Evolutionary conservation across 2,797 vertebrate genomes (phyloP).

Genomic region (Epinephelus malabaricus): DNA sequence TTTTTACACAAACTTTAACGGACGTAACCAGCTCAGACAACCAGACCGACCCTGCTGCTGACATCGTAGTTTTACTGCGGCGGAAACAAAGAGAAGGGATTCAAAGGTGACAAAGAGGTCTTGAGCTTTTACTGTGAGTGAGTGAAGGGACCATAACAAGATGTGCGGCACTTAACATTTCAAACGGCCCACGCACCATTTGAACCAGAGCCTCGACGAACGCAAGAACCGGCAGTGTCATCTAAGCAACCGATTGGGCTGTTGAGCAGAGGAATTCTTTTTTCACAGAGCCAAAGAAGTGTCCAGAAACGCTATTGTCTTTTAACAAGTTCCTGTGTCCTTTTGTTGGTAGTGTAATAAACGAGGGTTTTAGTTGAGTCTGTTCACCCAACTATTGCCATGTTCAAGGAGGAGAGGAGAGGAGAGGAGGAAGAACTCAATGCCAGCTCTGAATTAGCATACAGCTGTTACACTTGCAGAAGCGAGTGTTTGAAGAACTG

Average conservation of each 20-base stretch:
- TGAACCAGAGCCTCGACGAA: conserved; percentile 26
- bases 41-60: conserved; percentile 17
- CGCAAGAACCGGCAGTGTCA: conserved; percentile 7
- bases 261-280: conserved; percentile 45
- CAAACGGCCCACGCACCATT: conserved; percentile 41
- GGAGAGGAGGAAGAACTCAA: conserved; percentile 6
- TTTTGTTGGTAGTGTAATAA: conserved; percentile 16
- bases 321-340: conserved; percentile 34
- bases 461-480: conserved; percentile 35
- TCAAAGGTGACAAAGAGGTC: conserved; percentile 53
- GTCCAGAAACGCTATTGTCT: conserved; percentile 44
- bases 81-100: conserved; percentile 27
- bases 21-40: conserved; percentile 13
- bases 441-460: conserved; percentile 30
- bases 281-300: conserved; percentile 36
- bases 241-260: conserved; percentile 52
- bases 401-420: neutral
- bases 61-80: conserved; percentile 40
- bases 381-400: too few relatives aligned
- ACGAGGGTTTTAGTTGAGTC: neutral
- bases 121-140: conserved; percentile 46
- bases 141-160: conserved; percentile 28
- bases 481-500: conserved; percentile 7
- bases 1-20: neutral
- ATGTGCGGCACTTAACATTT: conserved; percentile 57